Conservation (phyloP, 2,797 vertebrate species). For the Eleutherodactylus coqui region DNA sequence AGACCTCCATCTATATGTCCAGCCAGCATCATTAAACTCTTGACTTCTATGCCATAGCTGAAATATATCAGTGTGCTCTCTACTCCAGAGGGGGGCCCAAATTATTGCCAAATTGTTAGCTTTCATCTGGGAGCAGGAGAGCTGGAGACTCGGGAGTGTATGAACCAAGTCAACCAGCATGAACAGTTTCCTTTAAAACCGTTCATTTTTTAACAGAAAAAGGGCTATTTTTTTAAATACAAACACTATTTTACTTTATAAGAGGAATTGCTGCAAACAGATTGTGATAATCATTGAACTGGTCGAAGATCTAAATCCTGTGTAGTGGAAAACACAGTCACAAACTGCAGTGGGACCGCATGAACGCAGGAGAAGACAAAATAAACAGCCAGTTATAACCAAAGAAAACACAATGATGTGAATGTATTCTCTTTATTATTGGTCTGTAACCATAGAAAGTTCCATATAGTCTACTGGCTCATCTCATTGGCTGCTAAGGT, state of each 20-base stretch:
- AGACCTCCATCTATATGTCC: too few species aligned
- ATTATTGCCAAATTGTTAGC: not conserved
- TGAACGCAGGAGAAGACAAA: not conserved
- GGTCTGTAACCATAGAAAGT: not conserved
- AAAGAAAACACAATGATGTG: not conserved
- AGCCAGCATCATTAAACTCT: too few species aligned
- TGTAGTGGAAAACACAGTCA: not conserved
- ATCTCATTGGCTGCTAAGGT: not conserved
- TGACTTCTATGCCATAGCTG: too few species aligned
- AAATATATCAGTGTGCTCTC: too few species aligned
- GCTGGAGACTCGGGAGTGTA: not conserved
- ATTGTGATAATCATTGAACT: not conserved
- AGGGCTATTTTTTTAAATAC: not conserved
- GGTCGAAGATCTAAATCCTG: slow-evolving; percentile 6
- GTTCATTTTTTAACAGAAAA: too few species aligned
- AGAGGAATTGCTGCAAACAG: not conserved
- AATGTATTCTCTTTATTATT: slow-evolving; percentile 5
- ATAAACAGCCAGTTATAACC: not conserved
- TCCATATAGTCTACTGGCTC: not conserved
- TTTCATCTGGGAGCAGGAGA: not conserved
- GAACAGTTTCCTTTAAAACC: not conserved
- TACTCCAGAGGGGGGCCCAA: too few species aligned
- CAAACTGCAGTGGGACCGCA: not conserved
- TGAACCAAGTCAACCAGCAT: not conserved
- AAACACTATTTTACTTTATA: not conserved